Evolutionary conservation across 2,888 invertebrate species (phyloP).

Genomic region (Tuta absoluta): DNA sequence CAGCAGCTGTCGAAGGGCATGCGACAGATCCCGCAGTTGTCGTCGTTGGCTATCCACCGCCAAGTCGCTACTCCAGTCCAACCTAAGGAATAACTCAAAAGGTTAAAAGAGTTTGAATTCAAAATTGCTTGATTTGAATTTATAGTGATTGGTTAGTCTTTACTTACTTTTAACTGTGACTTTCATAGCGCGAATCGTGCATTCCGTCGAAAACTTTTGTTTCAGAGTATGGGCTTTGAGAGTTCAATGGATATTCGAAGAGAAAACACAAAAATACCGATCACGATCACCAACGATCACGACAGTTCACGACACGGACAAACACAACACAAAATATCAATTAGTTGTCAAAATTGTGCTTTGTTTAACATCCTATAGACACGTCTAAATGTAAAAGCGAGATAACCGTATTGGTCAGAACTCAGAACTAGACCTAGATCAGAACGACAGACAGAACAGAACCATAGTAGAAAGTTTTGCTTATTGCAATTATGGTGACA

Average conservation of each 20-base stretch:
- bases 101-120: constrained; percentile 28
- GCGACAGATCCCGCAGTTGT: constrained; percentile 99
- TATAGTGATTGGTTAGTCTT: constrained; percentile 14
- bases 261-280: not conserved
- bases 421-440: too few species aligned
- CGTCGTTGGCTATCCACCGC: constrained; percentile 99
- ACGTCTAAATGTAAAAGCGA: too few species aligned
- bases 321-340: too few species aligned
- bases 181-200: constrained; percentile 73
- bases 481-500: too few species aligned
- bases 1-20: constrained; percentile 99
- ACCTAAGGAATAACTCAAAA: constrained; percentile 66
- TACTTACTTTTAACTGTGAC: constrained; percentile 83
- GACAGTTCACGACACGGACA: too few species aligned
- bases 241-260: not conserved
- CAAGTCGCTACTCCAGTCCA: constrained; percentile 99
- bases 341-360: too few species aligned
- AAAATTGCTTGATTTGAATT: constrained; percentile 13
- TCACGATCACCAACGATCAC: too few species aligned
- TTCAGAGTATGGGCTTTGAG: not conserved
- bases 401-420: too few species aligned
- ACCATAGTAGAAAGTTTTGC: too few species aligned
- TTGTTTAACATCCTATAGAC: not conserved
- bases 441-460: too few species aligned
- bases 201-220: constrained; percentile 31